A percentile compares a stretch with the other conserved stretches of the same genome.
These are phyloP conservation scores for Colostygia pectinataria DNA, from an alignment of 2,888 invertebrate species.

Conservation along the genomic window DNA sequence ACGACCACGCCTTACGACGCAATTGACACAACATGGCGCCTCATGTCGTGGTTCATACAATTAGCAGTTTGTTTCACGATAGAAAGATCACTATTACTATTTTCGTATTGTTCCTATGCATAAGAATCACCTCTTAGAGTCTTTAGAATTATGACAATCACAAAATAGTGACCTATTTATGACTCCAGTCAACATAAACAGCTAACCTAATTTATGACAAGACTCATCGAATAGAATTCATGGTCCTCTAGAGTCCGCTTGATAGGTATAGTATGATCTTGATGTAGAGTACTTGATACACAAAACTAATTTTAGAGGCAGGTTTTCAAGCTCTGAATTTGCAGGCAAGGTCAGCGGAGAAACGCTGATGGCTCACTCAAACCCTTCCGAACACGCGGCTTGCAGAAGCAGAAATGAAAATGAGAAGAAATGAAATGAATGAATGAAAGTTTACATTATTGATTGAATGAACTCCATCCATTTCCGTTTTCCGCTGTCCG, in stretches of 20 bases:
- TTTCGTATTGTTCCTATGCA: conserved; percentile 39
- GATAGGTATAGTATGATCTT: background rate
- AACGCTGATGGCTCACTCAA: conserved; percentile 19
- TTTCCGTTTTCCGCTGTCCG: too few species aligned
- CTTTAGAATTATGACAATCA: conserved; percentile 33
- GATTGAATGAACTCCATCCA: too few species aligned
- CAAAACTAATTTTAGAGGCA: background rate
- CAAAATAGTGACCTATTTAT: conserved; percentile 14
- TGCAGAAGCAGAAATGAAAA: conserved; percentile 47
- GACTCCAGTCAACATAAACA: conserved; percentile 1
- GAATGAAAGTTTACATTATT: too few species aligned
- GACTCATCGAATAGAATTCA: background rate
- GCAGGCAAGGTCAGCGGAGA: conserved; percentile 46
- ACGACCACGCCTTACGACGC: conserved; percentile 63
- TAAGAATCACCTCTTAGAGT: conserved; percentile 42
- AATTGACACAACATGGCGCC: conserved; percentile 69
- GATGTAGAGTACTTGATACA: conserved; percentile 9
- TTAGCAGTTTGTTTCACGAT: conserved; percentile 39
- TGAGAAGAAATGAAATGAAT: conserved; percentile 31
- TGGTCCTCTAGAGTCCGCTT: background rate
- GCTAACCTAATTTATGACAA: conserved; percentile 8
- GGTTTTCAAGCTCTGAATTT: conserved; percentile 28
- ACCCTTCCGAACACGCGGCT: conserved; percentile 42
- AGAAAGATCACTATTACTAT: conserved; percentile 45
- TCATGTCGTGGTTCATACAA: conserved; percentile 44